Evolutionary conservation across 2,888 invertebrate genomes (phyloP), one percentile per base, ranked within the genome.

Genomic region (Leptopilina syphax): DNA sequence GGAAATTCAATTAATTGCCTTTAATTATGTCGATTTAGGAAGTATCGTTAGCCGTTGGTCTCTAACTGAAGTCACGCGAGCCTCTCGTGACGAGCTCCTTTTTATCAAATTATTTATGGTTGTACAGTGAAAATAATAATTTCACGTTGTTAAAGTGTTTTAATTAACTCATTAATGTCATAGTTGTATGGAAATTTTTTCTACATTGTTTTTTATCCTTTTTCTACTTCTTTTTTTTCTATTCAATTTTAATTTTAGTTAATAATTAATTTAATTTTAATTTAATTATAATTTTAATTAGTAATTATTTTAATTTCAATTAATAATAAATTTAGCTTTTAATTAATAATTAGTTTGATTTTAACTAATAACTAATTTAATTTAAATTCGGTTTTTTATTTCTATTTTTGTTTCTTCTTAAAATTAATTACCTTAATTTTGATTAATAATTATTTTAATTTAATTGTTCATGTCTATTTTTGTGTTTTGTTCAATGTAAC

Each of bases 201-300:
- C 34, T 34, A 34, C 34, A 3, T 34, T 34, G 3, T 83, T 83
- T 85, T 82, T 79, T 84, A 84, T 82, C 83, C 81, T 82, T 73
- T 82, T 76, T 77, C 67, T 76, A 73, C 81, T 63, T 68, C 79
- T 79, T 67, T 47, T 79, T 77, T 78, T 5, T 12, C 65, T 34
- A 34, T 34, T 34, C 3, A 34, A 34, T 34, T 34, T 34, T 34
- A 34, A 34, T 34, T 3, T 34, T 34, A 34, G 34, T 4, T 34
- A 34, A 34, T 34, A 34, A 34, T 34, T 1, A 34, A n/a, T n/a
- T n/a, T n/a, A n/a, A n/a, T n/a, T n/a, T n/a, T n/a, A n/a, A n/a
- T n/a, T 34, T 34, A 34, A 34, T 34, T 34, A 34, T 34, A 3
- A 34, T 34, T 34, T 34, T 18, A 18, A 18, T 4, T 34, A 34